Conservation (phyloP, 2,888 invertebrate species). For the Pyrochroa serraticornis region DNA sequence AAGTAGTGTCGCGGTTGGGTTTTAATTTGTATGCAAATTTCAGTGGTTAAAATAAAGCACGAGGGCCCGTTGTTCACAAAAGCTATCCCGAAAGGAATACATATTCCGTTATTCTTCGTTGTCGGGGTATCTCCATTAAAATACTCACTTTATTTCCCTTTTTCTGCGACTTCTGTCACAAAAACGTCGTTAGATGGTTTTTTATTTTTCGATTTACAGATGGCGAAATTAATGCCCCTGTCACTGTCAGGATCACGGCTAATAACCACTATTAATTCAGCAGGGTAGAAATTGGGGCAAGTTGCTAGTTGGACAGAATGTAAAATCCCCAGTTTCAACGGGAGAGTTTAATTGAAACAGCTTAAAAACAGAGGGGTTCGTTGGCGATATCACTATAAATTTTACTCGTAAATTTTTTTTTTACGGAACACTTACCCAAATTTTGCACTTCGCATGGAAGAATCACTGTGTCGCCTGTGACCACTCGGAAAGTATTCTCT, state of each 20-base stretch:
- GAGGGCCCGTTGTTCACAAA: conserved; percentile 16
- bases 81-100: conserved; percentile 20
- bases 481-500: conserved; percentile 77
- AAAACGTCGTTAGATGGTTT: not conserved
- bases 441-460: conserved; percentile 83
- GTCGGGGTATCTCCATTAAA: conserved; percentile 5
- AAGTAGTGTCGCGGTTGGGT: conserved; percentile 22
- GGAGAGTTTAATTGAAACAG: conserved; percentile 34
- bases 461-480: conserved; percentile 77
- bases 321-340: conserved; percentile 34
- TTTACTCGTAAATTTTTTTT: not conserved
- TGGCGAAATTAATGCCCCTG: no score
- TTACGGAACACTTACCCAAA: conserved; percentile 65
- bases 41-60: conserved; percentile 30
- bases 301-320: conserved; percentile 32
- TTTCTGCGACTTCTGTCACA: not conserved
- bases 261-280: conserved; percentile 26
- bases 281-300: conserved; percentile 31
- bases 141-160: conserved; percentile 2
- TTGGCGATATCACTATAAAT: not conserved
- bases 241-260: not conserved
- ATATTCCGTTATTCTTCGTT: conserved; percentile 11
- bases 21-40: conserved; percentile 35
- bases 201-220: no score
- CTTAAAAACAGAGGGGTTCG: no score